Base-by-base conservation (phyloP, 2,888 invertebrate species). In the Lepidocyrtoides sp. region DNA sequence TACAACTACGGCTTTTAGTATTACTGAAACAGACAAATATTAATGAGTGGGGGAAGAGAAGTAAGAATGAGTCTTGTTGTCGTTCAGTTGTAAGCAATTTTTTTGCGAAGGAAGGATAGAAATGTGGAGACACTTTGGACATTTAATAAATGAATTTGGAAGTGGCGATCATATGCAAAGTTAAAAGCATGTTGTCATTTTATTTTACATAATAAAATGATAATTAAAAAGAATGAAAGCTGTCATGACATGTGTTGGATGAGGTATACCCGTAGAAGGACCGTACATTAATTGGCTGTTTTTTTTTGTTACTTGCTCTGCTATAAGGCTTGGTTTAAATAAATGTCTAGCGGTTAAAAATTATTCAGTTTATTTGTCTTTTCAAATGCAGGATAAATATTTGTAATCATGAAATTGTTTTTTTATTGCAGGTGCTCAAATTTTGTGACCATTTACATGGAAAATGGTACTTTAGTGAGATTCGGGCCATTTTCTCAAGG, bases 391-490 rank as follows among this genome's bases (percentile, higher is more conserved):
- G n/a, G n/a, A n/a, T n/a, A n/a, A n/a, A n/a, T n/a, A n/a, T n/a
- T n/a, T n/a, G n/a, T n/a, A n/a, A n/a, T n/a, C n/a, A n/a, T n/a
- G n/a, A n/a, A n/a, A n/a, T n/a, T n/a, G n/a, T 91, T 87, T 94
- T 95, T 94, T 94, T 95, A 94, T 96, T 96, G 0, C 97, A 99
- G 99, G 98, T 98, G 84, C 95, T 99, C 94, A 98, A 98, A 95
- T 99, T 99, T 96, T 99, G 99, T 95, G 99, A 99, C 95, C 98
- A 99, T 95, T 97, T 99, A 75, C 99, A 99, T 95, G 99, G 99
- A 92, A 99, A 99, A 96, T 99, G 99, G 99, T 99, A 99, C 96
- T 99, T 99, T 96, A 98, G 98, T 94, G 99, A 99, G 96, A 98
- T 99, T 93, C 97, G 99, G 12, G 99, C 99, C 92, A 99, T 99